A percentile compares a stretch with the other conserved stretches of the same genome.
phyloP scores from a whole-genome alignment of 2,113 vertebrate species.

The Aythya baeri region DNA sequence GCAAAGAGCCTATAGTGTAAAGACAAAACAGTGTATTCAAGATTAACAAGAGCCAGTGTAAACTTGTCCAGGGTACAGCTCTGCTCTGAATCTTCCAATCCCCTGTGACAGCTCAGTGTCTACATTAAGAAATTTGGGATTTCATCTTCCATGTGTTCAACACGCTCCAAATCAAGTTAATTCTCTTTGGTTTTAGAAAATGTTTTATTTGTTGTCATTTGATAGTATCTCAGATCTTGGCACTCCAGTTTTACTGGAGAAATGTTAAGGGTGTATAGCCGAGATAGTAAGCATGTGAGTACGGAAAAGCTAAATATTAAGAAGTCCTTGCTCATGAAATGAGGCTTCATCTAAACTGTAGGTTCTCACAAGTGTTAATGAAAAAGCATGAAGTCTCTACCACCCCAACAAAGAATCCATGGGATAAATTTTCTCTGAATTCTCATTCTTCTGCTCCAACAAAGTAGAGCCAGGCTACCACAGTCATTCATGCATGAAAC shows the following conservation, averaged over 20 bases:
- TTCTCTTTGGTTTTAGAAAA: background rate
- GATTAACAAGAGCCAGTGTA: background rate
- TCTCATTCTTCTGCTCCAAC: background rate
- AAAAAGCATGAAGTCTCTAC: background rate
- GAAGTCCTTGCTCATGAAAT: background rate
- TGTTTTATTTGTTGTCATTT: background rate
- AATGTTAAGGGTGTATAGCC: background rate
- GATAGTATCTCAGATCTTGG: background rate
- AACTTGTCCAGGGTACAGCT: background rate
- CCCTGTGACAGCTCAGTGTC: background rate
- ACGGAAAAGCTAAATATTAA: background rate
- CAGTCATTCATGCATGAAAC: background rate
- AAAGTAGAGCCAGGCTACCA: background rate
- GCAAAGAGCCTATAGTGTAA: background rate
- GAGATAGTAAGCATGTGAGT: background rate
- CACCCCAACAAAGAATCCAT: background rate
- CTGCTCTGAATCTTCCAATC: constrained; percentile 30
- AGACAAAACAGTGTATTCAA: background rate
- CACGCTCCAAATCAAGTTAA: background rate
- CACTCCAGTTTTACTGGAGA: background rate
- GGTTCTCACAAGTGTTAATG: background rate
- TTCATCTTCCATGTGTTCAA: background rate
- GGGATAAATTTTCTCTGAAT: background rate
- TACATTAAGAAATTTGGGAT: background rate
- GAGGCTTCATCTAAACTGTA: background rate